Base-by-base conservation (phyloP, 1,140 invertebrate species). In the Micrasema longulum region DNA sequence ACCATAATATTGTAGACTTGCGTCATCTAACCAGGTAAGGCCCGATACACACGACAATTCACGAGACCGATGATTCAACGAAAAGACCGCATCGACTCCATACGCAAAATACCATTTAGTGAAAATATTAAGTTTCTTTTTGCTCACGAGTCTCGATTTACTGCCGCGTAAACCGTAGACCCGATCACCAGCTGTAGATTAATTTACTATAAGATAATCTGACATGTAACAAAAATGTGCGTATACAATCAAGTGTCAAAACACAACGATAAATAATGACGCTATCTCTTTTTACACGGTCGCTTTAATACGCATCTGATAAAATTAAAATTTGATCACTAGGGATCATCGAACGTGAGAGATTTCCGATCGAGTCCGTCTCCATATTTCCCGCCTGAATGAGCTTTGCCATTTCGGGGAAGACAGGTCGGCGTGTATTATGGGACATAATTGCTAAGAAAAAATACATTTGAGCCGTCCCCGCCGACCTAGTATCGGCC, bases 341-440 rank as follows among this genome's bases (percentile, higher is more conserved):
- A 16, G 20, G 18, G 50, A 53, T 53, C 18, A 22, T 35, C 53
- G n/a, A 31, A 20, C 57, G 57, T 63, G 57, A 63, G 57, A 63
- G 57, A 22, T 63, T 63, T 63, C 18, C 11, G 57, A 45, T 22
- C 22, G 10, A n/a, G 45, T 22, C 16, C 45, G 57, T 63, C 45
- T 36, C 57, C 57, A 63, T 63, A 63, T 63, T 63, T 63, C 36
- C 57, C 57, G 57, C 57, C 57, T 63, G 38, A 45, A 63, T 63
- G 41, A 12, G 57, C 38, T 18, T 22, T 38, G 22, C 57, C 57
- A 63, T 63, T 43, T 63, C 26, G 36, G 57, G 57, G 36, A n/a
- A 63, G 57, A 43, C 41, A 20, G 57, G 57, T 63, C 57, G 57
- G 57, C 57, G 57, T 63, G 18, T 16, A 63, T 63, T 63, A 63